A percentile compares a stretch with the other conserved stretches of the same genome.
phyloP scores from a whole-genome alignment of 2,888 invertebrate genomes.

The Polydrusus cervinus region DNA sequence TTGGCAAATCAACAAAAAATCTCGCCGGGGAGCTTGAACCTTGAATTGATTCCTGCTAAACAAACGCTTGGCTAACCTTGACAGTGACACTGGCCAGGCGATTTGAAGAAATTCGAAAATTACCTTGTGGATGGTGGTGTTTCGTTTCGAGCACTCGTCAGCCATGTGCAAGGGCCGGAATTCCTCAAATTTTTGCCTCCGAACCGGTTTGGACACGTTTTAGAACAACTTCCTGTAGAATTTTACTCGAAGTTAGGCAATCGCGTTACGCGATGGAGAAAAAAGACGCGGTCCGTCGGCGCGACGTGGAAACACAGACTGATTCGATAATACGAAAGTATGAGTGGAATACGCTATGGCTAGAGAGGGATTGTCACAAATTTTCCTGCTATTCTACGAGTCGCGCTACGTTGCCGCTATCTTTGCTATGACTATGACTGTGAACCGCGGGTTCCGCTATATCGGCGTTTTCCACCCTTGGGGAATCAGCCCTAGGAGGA shows the following conservation, averaged over 20 bases:
- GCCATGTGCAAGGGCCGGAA: conserved; percentile 28
- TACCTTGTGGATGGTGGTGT: conserved; percentile 28
- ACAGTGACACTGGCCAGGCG: conserved; percentile 34
- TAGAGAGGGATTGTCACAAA: too few relatives aligned
- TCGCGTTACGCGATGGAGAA: conserved; percentile 23
- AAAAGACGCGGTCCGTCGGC: conserved; percentile 10
- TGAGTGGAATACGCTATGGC: conserved; percentile 27
- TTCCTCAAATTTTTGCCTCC: background rate
- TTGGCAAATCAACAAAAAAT: background rate
- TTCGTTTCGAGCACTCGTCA: background rate
- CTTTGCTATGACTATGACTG: too few relatives aligned
- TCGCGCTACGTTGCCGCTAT: too few relatives aligned
- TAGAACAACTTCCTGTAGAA: conserved; percentile 12
- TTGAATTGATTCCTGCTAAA: conserved; percentile 20
- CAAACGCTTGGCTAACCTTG: conserved; percentile 39
- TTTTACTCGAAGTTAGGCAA: conserved; percentile 9
- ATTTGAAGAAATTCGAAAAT: conserved; percentile 6
- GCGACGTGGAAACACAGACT: conserved; percentile 36
- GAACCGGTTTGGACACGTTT: conserved; percentile 27
- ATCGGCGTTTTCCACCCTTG: too few relatives aligned
- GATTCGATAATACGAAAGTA: conserved; percentile 40
- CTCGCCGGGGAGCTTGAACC: background rate
- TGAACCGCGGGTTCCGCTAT: too few relatives aligned
- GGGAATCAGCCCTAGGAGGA: too few relatives aligned
- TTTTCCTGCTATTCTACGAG: too few relatives aligned